phyloP scores from a whole-genome alignment of 1,140 invertebrate genomes.

The Scaptomyza hsui region DNA sequence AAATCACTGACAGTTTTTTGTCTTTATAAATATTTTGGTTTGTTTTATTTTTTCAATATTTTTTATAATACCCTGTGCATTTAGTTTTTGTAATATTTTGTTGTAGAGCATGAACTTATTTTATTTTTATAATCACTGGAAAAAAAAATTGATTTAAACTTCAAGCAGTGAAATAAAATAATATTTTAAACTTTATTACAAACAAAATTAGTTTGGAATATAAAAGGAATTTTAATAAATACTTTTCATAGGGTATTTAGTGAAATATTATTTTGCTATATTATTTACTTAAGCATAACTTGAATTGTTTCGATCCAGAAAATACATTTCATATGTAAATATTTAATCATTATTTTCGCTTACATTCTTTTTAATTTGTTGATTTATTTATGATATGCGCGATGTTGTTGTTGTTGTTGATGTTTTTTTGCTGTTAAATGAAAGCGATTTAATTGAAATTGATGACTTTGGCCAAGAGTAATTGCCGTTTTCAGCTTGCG shows the following conservation, averaged over 20 bases:
- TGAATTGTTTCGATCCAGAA: not conserved
- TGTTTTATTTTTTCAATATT: not conserved
- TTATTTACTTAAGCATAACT: not conserved
- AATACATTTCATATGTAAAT: conserved; percentile 21
- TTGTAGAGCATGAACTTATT: no score
- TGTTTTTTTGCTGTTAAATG: no score
- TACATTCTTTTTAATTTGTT: conserved; percentile 17
- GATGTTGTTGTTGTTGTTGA: conserved; percentile 34
- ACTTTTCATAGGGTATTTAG: not conserved
- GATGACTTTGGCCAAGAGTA: conserved; percentile 48
- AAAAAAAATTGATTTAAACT: no score
- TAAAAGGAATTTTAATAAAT: no score
- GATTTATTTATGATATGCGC: conserved; percentile 50
- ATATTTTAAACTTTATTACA: no score
- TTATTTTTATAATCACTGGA: no score
- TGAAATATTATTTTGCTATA: not conserved
- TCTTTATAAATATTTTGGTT: not conserved
- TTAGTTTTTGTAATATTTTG: no score
- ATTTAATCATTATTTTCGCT: conserved; percentile 10
- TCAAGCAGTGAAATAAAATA: no score
- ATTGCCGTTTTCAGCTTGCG: not conserved
- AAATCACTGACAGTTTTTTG: conserved; percentile 36
- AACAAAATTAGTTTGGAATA: no score
- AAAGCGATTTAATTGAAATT: conserved; percentile 74
- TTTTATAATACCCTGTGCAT: conserved; percentile 2